Base-by-base conservation (phyloP, 2,888 invertebrate species). In the Tenthredo distinguenda region DNA sequence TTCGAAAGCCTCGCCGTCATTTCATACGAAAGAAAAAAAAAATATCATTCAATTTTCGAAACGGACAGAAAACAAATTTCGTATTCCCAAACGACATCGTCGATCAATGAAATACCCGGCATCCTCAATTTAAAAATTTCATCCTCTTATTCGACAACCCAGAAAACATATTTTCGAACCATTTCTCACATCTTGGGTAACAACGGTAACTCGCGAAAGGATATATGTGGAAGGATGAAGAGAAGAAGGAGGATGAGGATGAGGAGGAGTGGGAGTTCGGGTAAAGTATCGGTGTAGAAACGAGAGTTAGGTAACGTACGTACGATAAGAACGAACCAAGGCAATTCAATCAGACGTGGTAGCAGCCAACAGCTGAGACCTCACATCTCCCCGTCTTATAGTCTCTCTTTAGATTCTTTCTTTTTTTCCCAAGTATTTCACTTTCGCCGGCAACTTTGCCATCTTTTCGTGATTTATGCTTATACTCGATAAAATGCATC, bases 341-440 rank as follows among this genome's bases (percentile, higher is more conserved):
- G 92, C 92, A 91, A 93, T 93, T 93, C 92, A 92, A 93, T 93
- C 92, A 91, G 91, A 90, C 90, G 88, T 88, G 88, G 87, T 87
- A 90, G 90, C 90, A 88, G 87, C 88, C 87, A 91, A 88, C 92
- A 93, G 92, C 92, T 92, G 92, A 92, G 93, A 90, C 92, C 89
- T 31, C 68, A 21, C 71, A 65, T 71, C 83, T 31, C 4, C 21
- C 68, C 68, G 68, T 31, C 26, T 47, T 43, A 21, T 40, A n/a
- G 58, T 65, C 40, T n/a, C 9, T 43, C 18, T 40, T 55, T 43
- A 7, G 2, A 5, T 34, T 62, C 18, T 81, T 21, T 81, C 40
- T 81, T 81, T 81, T 81, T 15, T 43, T 62, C 62, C 31, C 31
- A 37, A 40, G 26, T 81, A 40, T 77, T 55, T 68, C 68, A 40